Base-by-base conservation (phyloP, 1,140 invertebrate species). In the Pogonomyrmex californicus region DNA sequence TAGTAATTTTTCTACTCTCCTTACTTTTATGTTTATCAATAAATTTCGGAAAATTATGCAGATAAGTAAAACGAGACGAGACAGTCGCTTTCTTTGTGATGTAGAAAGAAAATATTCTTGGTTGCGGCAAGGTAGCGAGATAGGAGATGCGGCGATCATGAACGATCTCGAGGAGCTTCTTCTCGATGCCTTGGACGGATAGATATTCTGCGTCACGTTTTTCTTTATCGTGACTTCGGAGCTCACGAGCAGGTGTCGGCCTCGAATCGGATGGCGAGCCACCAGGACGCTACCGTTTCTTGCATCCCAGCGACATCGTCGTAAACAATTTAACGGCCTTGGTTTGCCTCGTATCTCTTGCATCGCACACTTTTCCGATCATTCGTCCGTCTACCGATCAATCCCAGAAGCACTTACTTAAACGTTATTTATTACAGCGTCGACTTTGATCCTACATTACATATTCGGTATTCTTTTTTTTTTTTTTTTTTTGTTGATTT, bases 301-400 rank as follows among this genome's bases (percentile, higher is more conserved):
- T 79, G 41, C 44, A 54, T 49, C 44, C 76, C 47, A 12, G 33
- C 30, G 44, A 79, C 62, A 65, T 79, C 60, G 17, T 78, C 60
- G 41, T 60, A 47, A 77, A 77, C 75, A 41, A 77, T 58, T 62
- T 77, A 77, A 62, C 38, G 38, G 73, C 38, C 54, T 76, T 76
- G 73, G 73, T 30, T 60, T 23, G 36, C 73, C 73, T 41, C 41
- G 12, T 60, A 30, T 76, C 30, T 76, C 44, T 76, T 58, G 54
- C 14, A n/a, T 4, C 23, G 33, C 7, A 4, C 38, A 47, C 30
- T 62, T 76, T 58, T 77, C 54, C 56, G 23, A 33, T 33, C 56
- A 14, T 41, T 14, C 54, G 38, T 60, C 23, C 23, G 56, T 44
- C 23, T 23, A 23, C 23, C 23, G 23, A 23, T 23, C 23, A 23